A percentile compares a stretch with the other conserved stretches of the same genome.
These are phyloP conservation scores for Labeo rohita DNA, from an alignment of 2,113 vertebrate genomes.

Conservation along the genomic window DNA sequence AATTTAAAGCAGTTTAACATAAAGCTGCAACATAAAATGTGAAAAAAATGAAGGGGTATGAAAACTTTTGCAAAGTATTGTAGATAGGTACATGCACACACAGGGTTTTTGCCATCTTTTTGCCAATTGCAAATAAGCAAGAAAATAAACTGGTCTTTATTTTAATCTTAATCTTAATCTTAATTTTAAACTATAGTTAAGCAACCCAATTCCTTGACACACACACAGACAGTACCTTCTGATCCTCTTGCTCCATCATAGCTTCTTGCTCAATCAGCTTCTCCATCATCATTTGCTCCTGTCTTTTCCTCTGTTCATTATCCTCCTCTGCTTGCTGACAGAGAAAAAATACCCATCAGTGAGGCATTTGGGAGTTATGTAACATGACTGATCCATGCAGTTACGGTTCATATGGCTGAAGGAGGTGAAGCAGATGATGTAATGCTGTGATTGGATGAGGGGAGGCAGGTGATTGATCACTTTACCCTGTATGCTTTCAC, in stretches of 20 bases:
- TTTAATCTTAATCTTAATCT: too few relatives aligned
- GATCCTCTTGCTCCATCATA: conserved; percentile 85
- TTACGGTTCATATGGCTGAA: background rate
- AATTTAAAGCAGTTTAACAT: too few relatives aligned
- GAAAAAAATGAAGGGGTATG: too few relatives aligned
- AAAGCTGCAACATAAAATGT: too few relatives aligned
- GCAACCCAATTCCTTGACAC: background rate
- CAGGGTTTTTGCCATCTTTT: background rate
- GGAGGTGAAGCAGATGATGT: background rate
- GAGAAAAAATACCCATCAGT: background rate
- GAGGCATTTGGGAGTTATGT: background rate
- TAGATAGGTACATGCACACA: too few relatives aligned
- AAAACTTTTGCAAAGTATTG: too few relatives aligned
- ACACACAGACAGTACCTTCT: conserved; percentile 81
- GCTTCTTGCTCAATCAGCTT: conserved; percentile 95
- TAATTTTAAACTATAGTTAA: background rate
- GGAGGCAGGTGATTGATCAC: background rate
- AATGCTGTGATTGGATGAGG: background rate
- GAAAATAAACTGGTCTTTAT: background rate
- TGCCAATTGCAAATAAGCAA: background rate
- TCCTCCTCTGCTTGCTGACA: conserved; percentile 92
- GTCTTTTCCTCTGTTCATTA: conserved; percentile 89
- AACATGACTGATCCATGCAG: background rate
- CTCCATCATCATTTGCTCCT: conserved; percentile 92
- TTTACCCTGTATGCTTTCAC: conserved; percentile 94